Conservation (phyloP, 2,888 invertebrate genomes). For the Drosophila gaucha region DNA sequence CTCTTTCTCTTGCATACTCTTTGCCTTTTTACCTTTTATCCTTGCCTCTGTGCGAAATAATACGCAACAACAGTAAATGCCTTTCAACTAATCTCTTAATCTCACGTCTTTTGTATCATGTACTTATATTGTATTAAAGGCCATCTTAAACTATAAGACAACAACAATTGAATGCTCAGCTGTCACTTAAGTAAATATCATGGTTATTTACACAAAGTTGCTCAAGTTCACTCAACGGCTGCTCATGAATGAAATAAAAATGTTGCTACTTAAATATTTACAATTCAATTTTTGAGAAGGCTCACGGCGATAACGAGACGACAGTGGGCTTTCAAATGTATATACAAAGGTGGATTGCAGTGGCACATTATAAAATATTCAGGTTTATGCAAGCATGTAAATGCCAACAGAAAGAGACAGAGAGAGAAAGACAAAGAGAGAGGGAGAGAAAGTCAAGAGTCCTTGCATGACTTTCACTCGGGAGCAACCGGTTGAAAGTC, state of each 20-base stretch:
- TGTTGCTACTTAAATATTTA: constrained; percentile 66
- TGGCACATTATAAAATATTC: constrained; percentile 68
- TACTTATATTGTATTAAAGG: too few species aligned
- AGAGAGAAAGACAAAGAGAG: not conserved
- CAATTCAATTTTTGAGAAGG: constrained; percentile 64
- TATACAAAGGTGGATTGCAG: constrained; percentile 20
- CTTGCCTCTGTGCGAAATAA: too few species aligned
- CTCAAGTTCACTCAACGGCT: constrained; percentile 33
- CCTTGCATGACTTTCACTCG: constrained; percentile 67
- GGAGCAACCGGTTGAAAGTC: constrained; percentile 70
- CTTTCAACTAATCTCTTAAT: not conserved
- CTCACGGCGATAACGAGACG: constrained; percentile 67
- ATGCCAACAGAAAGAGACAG: constrained; percentile 46
- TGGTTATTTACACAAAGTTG: not conserved
- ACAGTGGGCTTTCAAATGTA: constrained; percentile 41
- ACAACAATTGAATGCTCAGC: constrained; percentile 5
- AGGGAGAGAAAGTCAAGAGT: constrained; percentile 28
- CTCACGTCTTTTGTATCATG: too few species aligned
- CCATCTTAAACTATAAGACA: too few species aligned
- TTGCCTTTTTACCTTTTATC: not conserved
- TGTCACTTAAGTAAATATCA: constrained; percentile 1
- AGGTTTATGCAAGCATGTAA: constrained; percentile 79
- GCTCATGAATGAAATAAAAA: constrained; percentile 1
- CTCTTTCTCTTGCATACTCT: not conserved
- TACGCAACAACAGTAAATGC: too few species aligned